Evolutionary conservation across 2,797 vertebrate genomes (phyloP).

Genomic region (Corythornis leucogaster): DNA sequence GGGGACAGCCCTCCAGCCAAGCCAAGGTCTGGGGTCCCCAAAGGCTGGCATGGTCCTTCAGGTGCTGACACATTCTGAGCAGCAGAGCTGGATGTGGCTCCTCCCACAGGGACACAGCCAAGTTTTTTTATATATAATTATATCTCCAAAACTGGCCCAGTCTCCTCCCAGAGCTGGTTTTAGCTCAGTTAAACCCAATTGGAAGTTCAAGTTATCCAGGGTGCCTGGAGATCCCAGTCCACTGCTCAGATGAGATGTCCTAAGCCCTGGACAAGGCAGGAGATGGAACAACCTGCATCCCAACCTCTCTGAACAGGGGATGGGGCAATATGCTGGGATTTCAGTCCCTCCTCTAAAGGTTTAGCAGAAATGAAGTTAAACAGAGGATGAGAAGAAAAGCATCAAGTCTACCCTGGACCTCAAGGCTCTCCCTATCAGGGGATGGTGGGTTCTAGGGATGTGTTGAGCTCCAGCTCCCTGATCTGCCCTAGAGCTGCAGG

Average conservation of each 20-base stretch:
- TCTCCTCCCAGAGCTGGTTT: conserved; percentile 45
- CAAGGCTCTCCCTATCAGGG: neutral
- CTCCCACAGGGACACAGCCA: neutral
- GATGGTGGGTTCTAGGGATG: neutral
- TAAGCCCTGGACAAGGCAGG: neutral
- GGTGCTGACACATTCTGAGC: fast-evolving
- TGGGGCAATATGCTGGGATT: fast-evolving
- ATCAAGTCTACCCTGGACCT: fast-evolving
- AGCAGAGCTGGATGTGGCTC: neutral
- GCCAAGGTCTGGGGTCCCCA: neutral
- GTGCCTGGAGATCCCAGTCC: neutral
- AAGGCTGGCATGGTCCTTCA: fast-evolving
- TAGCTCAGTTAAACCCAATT: neutral
- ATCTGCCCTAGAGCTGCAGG: neutral
- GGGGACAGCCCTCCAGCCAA: neutral
- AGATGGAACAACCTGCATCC: neutral
- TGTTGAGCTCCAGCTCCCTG: too few relatives aligned
- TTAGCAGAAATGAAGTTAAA: neutral
- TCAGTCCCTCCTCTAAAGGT: neutral
- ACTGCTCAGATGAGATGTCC: neutral
- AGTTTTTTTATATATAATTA: conserved; percentile 26
- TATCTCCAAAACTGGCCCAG: neutral
- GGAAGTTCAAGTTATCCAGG: conserved; percentile 1
- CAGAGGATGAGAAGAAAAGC: neutral
- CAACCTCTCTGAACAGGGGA: neutral